A percentile compares a stretch with the other conserved stretches of the same genome.
Conservation (phyloP, 1,140 invertebrate species). For the Drosophila aff. region DNA sequence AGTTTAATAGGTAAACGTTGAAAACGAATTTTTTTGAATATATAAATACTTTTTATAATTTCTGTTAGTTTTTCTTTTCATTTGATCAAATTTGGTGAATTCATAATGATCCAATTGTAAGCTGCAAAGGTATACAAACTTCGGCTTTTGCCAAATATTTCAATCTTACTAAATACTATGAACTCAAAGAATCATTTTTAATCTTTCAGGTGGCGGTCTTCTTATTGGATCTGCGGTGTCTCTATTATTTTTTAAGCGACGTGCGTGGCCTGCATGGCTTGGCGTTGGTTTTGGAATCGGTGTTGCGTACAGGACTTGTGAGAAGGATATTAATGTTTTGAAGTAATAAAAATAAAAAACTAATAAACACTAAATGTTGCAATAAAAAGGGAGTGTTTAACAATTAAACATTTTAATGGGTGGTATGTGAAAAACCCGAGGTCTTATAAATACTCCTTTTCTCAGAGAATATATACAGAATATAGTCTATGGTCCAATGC, state of each 20-base stretch:
- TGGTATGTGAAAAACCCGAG: too few relatives aligned
- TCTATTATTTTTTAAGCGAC: slow-evolving; percentile 89
- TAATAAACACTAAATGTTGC: neutral
- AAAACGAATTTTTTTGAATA: too few relatives aligned
- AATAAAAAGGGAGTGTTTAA: neutral
- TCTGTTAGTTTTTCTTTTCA: too few relatives aligned
- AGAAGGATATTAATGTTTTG: slow-evolving; percentile 87
- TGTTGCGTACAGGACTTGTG: slow-evolving; percentile 91
- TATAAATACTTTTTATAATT: too few relatives aligned
- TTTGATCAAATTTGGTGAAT: too few relatives aligned
- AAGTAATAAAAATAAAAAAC: slow-evolving; percentile 37
- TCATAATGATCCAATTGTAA: too few relatives aligned
- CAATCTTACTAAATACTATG: neutral
- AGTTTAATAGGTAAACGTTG: too few relatives aligned
- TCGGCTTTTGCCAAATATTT: neutral
- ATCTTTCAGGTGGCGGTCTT: slow-evolving; percentile 88
- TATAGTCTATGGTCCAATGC: too few relatives aligned
- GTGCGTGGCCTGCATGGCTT: slow-evolving; percentile 90
- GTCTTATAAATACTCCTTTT: too few relatives aligned
- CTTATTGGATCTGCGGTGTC: slow-evolving; percentile 89
- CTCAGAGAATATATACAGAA: too few relatives aligned
- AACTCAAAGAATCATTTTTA: slow-evolving; percentile 21
- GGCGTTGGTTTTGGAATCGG: slow-evolving; percentile 91
- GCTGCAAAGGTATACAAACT: too few relatives aligned
- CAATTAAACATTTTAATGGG: too few relatives aligned